Base-by-base conservation (phyloP, 2,113 vertebrate species). In the Carettochelys insculpta region DNA sequence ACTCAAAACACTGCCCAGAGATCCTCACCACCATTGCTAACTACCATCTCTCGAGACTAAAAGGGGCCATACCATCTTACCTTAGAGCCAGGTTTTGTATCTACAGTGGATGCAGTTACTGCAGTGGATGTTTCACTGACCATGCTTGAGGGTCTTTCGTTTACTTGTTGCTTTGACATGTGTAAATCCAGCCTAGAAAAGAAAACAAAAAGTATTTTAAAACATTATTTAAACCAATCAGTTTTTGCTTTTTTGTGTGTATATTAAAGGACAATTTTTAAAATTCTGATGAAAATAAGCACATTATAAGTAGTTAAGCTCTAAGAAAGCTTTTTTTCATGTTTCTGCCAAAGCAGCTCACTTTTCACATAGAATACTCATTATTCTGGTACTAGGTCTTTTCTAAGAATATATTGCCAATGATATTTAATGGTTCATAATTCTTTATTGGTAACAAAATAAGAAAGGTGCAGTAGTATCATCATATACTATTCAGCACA, bases 101-200 rank as follows among this genome's bases (percentile, higher is more conserved):
- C 99, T 89, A 98, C 96, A 38, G 98, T 98, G 93, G 98, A 98
- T 1, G 98, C 90, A 85, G 98, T 99, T 95, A 98, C 98, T 27
- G 98, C 96, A 24, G 98, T 98, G 90, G 98, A 98, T 0, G 98
- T 97, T 96, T 99, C 98, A 85, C 98, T 99, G 98, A 99, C 98
- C 99, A 99, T 99, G 96, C 98, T 98, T 96, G 98, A 97, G 47
- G 99, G 98, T 97, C 99, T 99, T 96, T 98, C 99, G 98, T 97
- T 98, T 96, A 96, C 92, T 27, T 97, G 98, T 94, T 98, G 98
- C 96, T 98, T 99, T 92, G 98, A 99, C 99, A 99, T 99, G 92
- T 97, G 98, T 96, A 97, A 98, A 95, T 98, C 98, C 93, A 97
- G 92, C 95, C 99, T 99, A 94, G 90, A 95, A 92, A 45, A 92